Conservation (phyloP, 2,113 vertebrate species). For the Scomber colias region DNA sequence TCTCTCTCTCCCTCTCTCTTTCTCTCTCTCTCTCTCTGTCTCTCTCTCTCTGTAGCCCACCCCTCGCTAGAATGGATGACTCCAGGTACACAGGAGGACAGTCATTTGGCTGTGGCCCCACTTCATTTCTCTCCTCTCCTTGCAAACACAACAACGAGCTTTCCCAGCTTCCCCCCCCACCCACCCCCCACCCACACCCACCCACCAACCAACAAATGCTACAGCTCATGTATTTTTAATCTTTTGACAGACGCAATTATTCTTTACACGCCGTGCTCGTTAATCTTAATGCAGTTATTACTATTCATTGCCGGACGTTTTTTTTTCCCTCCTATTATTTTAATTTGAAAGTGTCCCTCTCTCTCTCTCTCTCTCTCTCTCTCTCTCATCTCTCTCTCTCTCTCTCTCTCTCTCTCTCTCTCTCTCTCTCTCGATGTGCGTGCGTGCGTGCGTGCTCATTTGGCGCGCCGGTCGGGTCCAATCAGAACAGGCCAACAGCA, state of each 20-base stretch:
- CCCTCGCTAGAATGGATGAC: slow-evolving; percentile 75
- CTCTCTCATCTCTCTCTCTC: background rate
- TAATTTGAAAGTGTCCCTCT: slow-evolving; percentile 65
- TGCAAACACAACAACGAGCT: slow-evolving; percentile 70
- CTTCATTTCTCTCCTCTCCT: slow-evolving; percentile 72
- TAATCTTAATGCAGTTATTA: slow-evolving; percentile 87
- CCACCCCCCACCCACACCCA: too few species aligned
- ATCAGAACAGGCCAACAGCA: slow-evolving; percentile 57
- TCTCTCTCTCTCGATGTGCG: background rate
- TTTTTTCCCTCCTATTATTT: slow-evolving; percentile 57
- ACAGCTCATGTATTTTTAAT: slow-evolving; percentile 85
- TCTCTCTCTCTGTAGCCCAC: slow-evolving; percentile 26
- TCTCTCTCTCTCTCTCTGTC: background rate
- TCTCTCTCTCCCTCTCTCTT: background rate
- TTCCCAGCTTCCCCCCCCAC: slow-evolving; percentile 46
- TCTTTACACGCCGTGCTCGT: slow-evolving; percentile 82
- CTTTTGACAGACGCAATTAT: slow-evolving; percentile 84
- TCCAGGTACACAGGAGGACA: slow-evolving; percentile 80
- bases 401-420: slow-evolving; percentile 36
- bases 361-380: slow-evolving; percentile 12
- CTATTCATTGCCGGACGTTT: slow-evolving; percentile 80
- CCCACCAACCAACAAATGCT: slow-evolving; percentile 64
- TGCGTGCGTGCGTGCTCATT: slow-evolving; percentile 22
- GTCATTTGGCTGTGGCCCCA: slow-evolving; percentile 77
- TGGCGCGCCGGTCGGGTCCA: slow-evolving; percentile 59